Percentiles rank a stretch among this genome's conserved stretches.
Conservation (phyloP, 2,888 invertebrate species). For the Yponomeuta evonymella region DNA sequence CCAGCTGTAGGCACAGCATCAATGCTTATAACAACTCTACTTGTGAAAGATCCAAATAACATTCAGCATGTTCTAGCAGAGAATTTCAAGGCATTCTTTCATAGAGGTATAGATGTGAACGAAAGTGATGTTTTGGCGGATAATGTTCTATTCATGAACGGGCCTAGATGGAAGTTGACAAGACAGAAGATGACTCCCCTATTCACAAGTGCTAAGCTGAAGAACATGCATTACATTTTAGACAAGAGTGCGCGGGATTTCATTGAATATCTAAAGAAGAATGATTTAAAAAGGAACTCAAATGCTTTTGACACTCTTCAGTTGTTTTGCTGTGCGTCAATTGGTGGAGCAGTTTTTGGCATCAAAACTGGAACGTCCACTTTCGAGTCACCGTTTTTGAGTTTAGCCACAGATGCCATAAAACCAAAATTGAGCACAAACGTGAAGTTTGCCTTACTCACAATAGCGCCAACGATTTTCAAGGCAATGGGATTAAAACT, state of each 20-base stretch:
- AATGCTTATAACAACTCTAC: constrained; percentile 36
- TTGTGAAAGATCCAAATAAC: constrained; percentile 44
- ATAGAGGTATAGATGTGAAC: constrained; percentile 41
- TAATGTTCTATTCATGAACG: constrained; percentile 46
- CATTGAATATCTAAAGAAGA: constrained; percentile 34
- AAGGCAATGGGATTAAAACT: constrained; percentile 36
- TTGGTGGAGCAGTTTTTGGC: constrained; percentile 54
- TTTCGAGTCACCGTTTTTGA: constrained; percentile 47
- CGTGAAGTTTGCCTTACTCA: constrained; percentile 32
- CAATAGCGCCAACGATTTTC: constrained; percentile 27
- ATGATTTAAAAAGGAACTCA: constrained; percentile 32
- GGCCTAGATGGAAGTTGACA: constrained; percentile 50
- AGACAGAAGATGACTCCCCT: constrained; percentile 51
- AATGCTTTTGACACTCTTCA: constrained; percentile 33
- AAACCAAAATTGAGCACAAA: constrained; percentile 28
- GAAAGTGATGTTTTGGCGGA: constrained; percentile 43
- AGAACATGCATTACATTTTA: constrained; percentile 52
- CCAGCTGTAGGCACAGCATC: constrained; percentile 37
- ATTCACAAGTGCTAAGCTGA: constrained; percentile 51
- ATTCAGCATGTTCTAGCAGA: constrained; percentile 43
- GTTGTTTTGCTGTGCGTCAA: constrained; percentile 40
- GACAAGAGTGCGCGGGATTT: constrained; percentile 49
- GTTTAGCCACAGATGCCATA: constrained; percentile 31
- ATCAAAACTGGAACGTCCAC: constrained; percentile 41
- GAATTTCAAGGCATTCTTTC: constrained; percentile 48